These are phyloP conservation scores for Tetramorium parvispinum DNA, from an alignment of 1,140 invertebrate species.

Conservation along the genomic window DNA sequence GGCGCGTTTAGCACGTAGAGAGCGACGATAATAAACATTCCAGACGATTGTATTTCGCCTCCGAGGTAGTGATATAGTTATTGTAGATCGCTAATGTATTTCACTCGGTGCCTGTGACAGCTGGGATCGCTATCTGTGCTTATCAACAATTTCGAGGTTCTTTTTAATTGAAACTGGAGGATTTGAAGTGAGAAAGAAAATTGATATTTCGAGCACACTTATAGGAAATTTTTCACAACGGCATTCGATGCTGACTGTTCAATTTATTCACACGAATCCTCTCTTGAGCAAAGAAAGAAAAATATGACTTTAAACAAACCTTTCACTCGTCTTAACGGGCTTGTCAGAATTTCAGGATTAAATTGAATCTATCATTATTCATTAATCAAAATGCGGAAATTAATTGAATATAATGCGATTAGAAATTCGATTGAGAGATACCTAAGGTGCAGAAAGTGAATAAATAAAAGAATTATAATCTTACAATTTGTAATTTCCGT, in stretches of 20 bases:
- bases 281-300: neutral
- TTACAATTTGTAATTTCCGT: neutral
- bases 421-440: neutral
- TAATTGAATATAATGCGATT: neutral
- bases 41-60: slow-evolving; percentile 76
- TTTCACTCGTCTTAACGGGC: neutral
- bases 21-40: slow-evolving; percentile 61
- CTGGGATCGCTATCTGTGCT: slow-evolving; percentile 62
- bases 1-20: slow-evolving; percentile 58
- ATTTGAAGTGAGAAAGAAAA: neutral
- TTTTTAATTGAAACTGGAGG: neutral
- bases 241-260: neutral
- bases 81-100: slow-evolving; percentile 76
- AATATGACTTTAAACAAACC: neutral
- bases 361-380: neutral
- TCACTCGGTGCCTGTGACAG: slow-evolving; percentile 76
- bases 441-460: neutral
- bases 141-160: neutral
- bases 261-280: neutral
- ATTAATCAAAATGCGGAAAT: neutral
- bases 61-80: slow-evolving; percentile 82
- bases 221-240: neutral
- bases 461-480: neutral
- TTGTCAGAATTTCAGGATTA: neutral
- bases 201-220: neutral